Evolutionary conservation across 2,888 invertebrate genomes (phyloP).

Genomic region (Silvanus unidentatus): DNA sequence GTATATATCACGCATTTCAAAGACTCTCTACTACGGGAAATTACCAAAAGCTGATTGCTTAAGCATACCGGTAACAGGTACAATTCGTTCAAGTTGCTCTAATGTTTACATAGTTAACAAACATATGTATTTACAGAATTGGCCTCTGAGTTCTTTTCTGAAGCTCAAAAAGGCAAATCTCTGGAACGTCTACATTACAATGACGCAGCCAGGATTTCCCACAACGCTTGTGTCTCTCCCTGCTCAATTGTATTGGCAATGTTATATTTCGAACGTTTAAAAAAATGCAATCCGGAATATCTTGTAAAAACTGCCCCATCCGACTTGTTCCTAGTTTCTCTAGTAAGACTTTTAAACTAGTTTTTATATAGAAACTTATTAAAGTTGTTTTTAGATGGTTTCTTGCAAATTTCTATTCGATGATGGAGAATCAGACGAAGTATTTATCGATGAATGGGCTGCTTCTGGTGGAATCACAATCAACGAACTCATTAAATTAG

Average conservation of each 20-base stretch:
- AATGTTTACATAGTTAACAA: constrained; percentile 4
- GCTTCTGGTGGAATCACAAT: constrained; percentile 70
- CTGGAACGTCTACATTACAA: constrained; percentile 71
- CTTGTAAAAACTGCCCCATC: constrained; percentile 77
- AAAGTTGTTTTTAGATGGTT: constrained; percentile 65
- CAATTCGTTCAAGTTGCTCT: too few relatives aligned
- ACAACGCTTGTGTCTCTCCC: constrained; percentile 81
- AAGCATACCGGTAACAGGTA: constrained; percentile 76
- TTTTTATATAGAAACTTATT: neutral
- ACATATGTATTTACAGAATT: constrained; percentile 65
- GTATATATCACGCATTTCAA: constrained; percentile 75
- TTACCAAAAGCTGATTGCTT: constrained; percentile 66
- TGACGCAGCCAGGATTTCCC: constrained; percentile 69
- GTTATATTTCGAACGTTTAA: constrained; percentile 86
- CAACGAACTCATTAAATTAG: constrained; percentile 71
- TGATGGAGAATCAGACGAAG: constrained; percentile 87
- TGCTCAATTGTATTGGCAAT: constrained; percentile 90
- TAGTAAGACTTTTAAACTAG: constrained; percentile 58
- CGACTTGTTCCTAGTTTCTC: constrained; percentile 88
- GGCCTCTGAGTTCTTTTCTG: constrained; percentile 79
- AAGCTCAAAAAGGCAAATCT: constrained; percentile 67
- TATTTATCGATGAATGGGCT: constrained; percentile 91
- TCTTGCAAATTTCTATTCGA: constrained; percentile 95
- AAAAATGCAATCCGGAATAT: constrained; percentile 75
- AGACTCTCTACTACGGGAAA: constrained; percentile 84